phyloP scores from a whole-genome alignment of 1,140 invertebrate species.

The Pomacea maculata region DNA sequence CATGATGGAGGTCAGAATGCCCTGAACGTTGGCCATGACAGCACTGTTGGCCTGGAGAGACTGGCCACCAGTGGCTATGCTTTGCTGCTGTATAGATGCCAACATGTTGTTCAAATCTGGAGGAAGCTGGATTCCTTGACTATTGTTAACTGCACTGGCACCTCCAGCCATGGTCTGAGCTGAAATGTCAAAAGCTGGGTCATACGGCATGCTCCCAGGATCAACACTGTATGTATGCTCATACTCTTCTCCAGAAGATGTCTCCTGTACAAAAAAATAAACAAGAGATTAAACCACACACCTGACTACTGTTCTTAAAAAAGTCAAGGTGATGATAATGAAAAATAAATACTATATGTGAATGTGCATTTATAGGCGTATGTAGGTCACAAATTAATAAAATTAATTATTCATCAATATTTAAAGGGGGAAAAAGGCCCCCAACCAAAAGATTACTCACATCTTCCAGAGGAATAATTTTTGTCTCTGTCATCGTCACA shows the following conservation, averaged over 20 bases:
- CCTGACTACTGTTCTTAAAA: background rate
- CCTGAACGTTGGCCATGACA: slow-evolving; percentile 47
- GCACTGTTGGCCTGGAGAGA: slow-evolving; percentile 30
- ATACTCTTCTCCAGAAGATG: slow-evolving; percentile 41
- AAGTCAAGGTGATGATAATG: background rate
- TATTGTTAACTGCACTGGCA: background rate
- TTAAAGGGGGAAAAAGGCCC: too few species aligned
- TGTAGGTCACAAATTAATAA: too few species aligned
- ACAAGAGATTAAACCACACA: slow-evolving; percentile 49
- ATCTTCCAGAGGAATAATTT: slow-evolving; percentile 88
- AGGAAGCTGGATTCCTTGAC: slow-evolving; percentile 32
- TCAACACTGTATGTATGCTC: slow-evolving; percentile 37
- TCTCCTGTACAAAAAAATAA: slow-evolving; percentile 27
- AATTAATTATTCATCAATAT: too few species aligned
- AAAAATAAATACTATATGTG: background rate
- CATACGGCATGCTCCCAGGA: slow-evolving; percentile 12
- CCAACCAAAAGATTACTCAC: slow-evolving; percentile 71
- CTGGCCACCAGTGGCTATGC: slow-evolving; percentile 12
- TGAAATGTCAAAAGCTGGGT: slow-evolving; percentile 13
- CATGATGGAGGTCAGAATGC: slow-evolving; percentile 47
- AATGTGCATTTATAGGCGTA: too few species aligned
- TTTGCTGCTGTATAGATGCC: slow-evolving; percentile 42
- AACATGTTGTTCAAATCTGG: slow-evolving; percentile 51
- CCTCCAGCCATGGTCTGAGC: background rate
- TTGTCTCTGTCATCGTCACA: slow-evolving; percentile 72